Percentiles rank a stretch among this genome's conserved stretches.
Evolutionary conservation across 1,140 invertebrate genomes (phyloP).

Genomic region (Drosophila obscura): DNA sequence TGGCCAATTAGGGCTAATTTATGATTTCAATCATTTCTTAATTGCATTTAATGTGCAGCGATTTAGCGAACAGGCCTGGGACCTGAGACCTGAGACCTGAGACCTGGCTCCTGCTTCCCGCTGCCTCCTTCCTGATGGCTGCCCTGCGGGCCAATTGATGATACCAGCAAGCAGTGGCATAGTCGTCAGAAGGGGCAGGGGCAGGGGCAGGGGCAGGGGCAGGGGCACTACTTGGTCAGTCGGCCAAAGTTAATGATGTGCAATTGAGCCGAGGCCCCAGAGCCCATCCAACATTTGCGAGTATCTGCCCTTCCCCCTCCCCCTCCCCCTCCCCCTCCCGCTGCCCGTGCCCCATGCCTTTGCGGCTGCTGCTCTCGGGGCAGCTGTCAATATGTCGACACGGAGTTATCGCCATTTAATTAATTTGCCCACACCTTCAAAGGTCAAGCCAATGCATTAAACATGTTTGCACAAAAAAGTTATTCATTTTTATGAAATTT

Average conservation of each 20-base stretch:
- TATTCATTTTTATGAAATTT: conserved; percentile 6
- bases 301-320: background rate
- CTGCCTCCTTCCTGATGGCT: background rate
- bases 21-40: conserved; percentile 82
- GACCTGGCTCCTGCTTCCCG: background rate
- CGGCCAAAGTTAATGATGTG: conserved; percentile 75
- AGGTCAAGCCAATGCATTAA: conserved; percentile 50
- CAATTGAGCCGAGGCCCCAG: conserved; percentile 28
- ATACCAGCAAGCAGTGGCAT: background rate
- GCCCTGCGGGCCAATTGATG: conserved; percentile 4
- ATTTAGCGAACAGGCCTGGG: conserved; percentile 58
- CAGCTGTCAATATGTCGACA: conserved; percentile 57
- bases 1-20: conserved; percentile 80
- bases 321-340: too few relatives aligned
- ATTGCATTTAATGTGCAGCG: conserved; percentile 81
- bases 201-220: background rate
- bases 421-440: conserved; percentile 65
- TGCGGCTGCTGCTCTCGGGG: conserved; percentile 29
- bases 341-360: conserved; percentile 7
- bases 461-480: background rate
- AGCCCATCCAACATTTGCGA: conserved; percentile 15
- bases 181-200: too few relatives aligned
- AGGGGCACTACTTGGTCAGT: conserved; percentile 61
- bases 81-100: background rate
- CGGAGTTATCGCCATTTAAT: conserved; percentile 67